Base-by-base conservation (phyloP, 2,888 invertebrate genomes). In the Magallana nippona region DNA sequence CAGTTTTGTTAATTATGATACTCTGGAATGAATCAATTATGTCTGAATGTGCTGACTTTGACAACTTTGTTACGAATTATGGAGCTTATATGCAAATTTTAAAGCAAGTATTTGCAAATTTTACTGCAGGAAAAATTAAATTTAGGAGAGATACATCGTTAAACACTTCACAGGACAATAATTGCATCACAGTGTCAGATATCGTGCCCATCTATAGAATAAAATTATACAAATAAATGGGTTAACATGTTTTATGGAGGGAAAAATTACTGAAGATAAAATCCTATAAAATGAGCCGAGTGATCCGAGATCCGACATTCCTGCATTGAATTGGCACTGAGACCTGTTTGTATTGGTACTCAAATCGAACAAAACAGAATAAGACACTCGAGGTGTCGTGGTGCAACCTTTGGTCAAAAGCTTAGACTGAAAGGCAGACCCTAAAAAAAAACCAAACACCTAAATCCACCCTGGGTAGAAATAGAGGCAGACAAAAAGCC, bases 1-100 rank as follows among this genome's bases (percentile, higher is more conserved):
- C 63, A 63, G 27, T 63, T 63, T 63, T 63, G 63, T 63, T 63
- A 63, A 63, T 63, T 63, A 63, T 63, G 19, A 63, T 63, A 63
- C 63, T 27, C 63, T 27, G 63, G 22, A 63, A 63, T 63, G 27
- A 63, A 63, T 63, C 63, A 27, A 63, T 63, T 63, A 63, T 63
- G 63, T 22, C 63, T 63, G 22, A 63, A 63, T 63, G 63, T 63
- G 63, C 63, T 10, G 19, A 22, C 32, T 63, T 63, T 63, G 63
- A 63, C 63, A 63, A 27, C 63, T 63, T 63, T 63, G 63, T 27
- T 63, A 27, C 63, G 27, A 27, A 27, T 63, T 63, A 63, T 63
- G 63, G 63, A 27, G 63, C 63, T 63, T 63, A 63, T 63, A 63
- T 63, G 63, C 22, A 63, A 63, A 63, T 63, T 63, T 63, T 11